Base-by-base conservation (phyloP, 2,888 invertebrate genomes). In the Ditula angustiorana region DNA sequence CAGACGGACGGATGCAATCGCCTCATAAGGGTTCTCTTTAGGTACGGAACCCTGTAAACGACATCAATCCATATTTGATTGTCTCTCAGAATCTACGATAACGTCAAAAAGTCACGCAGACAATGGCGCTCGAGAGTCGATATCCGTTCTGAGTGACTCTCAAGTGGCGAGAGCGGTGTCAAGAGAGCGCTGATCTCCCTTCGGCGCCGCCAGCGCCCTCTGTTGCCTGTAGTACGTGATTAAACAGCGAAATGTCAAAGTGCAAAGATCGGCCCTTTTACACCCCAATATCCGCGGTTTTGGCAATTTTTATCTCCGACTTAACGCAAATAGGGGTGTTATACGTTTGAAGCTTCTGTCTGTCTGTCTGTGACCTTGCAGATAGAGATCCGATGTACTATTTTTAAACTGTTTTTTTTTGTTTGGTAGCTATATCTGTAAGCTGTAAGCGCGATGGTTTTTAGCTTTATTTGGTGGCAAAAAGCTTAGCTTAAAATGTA, bases 241-340 rank as follows among this genome's bases (percentile, higher is more conserved):
- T 90, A 91, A 87, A 90, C 85, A 88, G 87, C 85, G 83, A 90
- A 88, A 92, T 92, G 93, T 92, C 93, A 93, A 86, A 92, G 93
- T 88, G 92, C 91, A 92, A 88, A 90, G 91, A 89, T 92, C 89
- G 86, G 85, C 78, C 83, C 84, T 87, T 89, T 47, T 21, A 16
- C 37, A 24, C 24, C 3, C 16, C 23, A 24, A 21, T 23, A 23
- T 46, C n/a, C n/a, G 3, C 5, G 21, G n/a, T 5, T 23, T n/a
- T 24, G 7, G 5, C 16, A 5, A 5, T 46, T 41, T n/a, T 16
- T 41, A 19, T 41, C 7, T 13, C 5, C n/a, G n/a, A n/a, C n/a
- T n/a, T n/a, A n/a, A n/a, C n/a, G n/a, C n/a, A n/a, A n/a, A n/a
- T n/a, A n/a, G n/a, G n/a, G n/a, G n/a, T n/a, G n/a, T n/a, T n/a